Base-by-base conservation (phyloP, 1,140 invertebrate species). In the Tribolium madens region DNA sequence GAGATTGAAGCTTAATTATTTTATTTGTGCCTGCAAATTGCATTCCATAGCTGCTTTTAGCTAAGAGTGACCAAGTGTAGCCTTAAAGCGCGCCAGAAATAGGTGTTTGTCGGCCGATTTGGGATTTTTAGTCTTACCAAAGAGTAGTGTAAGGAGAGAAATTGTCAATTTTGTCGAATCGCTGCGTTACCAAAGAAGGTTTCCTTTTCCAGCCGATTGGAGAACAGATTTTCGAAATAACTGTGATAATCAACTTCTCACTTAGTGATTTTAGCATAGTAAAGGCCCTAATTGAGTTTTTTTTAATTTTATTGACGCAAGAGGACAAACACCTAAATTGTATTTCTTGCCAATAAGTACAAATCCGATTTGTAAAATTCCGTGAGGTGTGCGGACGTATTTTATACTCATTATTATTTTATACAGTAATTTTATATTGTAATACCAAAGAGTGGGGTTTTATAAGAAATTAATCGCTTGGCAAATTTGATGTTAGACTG, bases 341-440 rank as follows among this genome's bases (percentile, higher is more conserved):
- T 48, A 71, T 71, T 71, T 71, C 70, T 72, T 72, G 70, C 70
- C 70, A 72, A 50, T 72, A 72, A 72, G 70, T 72, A 72, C 70
- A 72, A 72, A 72, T 64, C 57, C 57, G 57, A 64, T 64, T 64
- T 64, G 57, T 31, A 64, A 64, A 57, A 64, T 64, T 64, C 57
- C 57, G 57, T 64, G 9, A 71, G 69, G 42, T 71, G 42, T 71
- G 21, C 69, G 42, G 69, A 52, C 42, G 69, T 71, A 52, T 71
- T 71, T 52, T 47, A 48, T 71, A 52, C 69, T 48, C 69, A 52
- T 71, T 48, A 70, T 70, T 46, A 47, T 71, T 71, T 71, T 71
- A 71, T 70, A 71, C 47, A 70, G 69, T 71, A 71, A 71, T 71
- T 71, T 71, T 71, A 52, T 52, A 71, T 31, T 17, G 21, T 71